Conservation (phyloP, 2,113 vertebrate species). For the Sula dactylatra region DNA sequence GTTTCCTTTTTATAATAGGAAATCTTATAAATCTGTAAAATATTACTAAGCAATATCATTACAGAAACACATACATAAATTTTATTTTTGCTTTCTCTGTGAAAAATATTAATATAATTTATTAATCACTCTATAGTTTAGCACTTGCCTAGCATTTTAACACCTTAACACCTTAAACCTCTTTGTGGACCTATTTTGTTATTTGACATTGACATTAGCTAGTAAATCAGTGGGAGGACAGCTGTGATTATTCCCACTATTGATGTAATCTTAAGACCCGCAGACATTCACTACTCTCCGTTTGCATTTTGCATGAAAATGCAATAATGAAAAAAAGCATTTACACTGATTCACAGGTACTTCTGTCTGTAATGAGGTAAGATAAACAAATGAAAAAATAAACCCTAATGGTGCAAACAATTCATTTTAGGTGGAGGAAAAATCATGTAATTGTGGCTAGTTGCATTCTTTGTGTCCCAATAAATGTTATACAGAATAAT, state of each 20-base stretch:
- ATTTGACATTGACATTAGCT: not conserved
- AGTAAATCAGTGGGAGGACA: not conserved
- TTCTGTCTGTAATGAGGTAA: not conserved
- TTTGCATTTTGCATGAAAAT: not conserved
- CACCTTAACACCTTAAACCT: not conserved
- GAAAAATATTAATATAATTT: not conserved
- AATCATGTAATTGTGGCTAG: not conserved
- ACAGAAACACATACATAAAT: not conserved
- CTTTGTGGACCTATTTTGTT: not conserved
- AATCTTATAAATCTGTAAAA: not conserved
- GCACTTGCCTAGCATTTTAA: not conserved
- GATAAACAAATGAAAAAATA: not conserved
- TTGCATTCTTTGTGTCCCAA: not conserved
- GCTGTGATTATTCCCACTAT: not conserved
- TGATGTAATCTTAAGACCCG: not conserved
- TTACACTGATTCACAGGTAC: not conserved
- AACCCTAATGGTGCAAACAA: not conserved
- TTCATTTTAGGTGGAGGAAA: not conserved
- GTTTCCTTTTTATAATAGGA: accelerated
- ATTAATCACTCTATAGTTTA: not conserved
- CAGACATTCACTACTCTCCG: not conserved
- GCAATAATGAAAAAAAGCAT: not conserved
- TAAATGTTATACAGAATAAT: not conserved
- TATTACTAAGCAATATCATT: not conserved
- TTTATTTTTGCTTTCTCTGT: not conserved